A percentile compares a stretch with the other conserved stretches of the same genome.
Evolutionary conservation across 2,888 invertebrate genomes (phyloP).

Genomic region (Stictocephala bisonia): DNA sequence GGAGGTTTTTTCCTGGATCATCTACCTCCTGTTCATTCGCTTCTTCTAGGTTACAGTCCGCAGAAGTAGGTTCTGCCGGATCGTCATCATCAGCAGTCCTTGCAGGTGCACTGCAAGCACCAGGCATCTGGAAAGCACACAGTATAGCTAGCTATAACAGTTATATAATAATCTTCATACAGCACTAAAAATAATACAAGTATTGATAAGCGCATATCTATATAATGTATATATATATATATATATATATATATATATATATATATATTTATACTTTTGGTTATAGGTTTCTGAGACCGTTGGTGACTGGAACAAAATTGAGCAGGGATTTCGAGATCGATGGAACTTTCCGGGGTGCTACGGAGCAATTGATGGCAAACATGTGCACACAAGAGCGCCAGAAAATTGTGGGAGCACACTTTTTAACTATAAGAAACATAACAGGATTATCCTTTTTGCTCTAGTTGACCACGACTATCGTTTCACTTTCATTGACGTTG

Average conservation of each 20-base stretch:
- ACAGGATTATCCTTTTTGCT: slow-evolving; percentile 11
- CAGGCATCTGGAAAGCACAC: slow-evolving; percentile 11
- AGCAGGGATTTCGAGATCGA: slow-evolving; percentile 6
- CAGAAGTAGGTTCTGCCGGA: slow-evolving; percentile 19
- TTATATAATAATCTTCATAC: neutral
- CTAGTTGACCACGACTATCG: neutral
- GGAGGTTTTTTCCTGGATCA: neutral
- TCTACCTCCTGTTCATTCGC: neutral
- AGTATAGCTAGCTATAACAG: neutral
- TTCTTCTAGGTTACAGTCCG: slow-evolving; percentile 1
- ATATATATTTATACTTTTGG: neutral
- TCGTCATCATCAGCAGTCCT: slow-evolving; percentile 11
- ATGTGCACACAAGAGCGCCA: slow-evolving; percentile 19
- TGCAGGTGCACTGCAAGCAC: neutral
- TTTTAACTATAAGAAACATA: slow-evolving; percentile 14
- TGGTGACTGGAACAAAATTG: neutral
- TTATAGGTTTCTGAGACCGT: slow-evolving; percentile 10
- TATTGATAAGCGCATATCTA: neutral
- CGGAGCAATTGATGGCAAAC: slow-evolving; percentile 11
- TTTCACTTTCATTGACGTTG: slow-evolving; percentile 14
- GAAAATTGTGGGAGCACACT: slow-evolving; percentile 25
- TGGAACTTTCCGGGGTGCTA: slow-evolving; percentile 36
- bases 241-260: neutral
- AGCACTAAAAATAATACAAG: neutral
- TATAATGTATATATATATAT: neutral